These are phyloP conservation scores for Luperina testacea DNA, from an alignment of 2,888 invertebrate species.

Conservation along the genomic window DNA sequence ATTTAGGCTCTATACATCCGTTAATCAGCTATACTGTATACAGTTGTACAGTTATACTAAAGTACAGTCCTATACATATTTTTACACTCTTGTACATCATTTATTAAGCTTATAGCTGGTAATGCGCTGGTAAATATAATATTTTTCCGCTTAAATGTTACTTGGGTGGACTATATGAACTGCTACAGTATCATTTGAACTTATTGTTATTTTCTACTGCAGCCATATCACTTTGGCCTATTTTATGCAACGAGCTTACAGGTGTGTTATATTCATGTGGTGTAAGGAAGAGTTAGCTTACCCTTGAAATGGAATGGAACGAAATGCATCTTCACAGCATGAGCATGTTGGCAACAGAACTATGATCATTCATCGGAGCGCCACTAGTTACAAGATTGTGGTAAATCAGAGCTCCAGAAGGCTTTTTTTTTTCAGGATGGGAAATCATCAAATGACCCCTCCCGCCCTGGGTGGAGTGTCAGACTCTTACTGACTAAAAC, in stretches of 20 bases:
- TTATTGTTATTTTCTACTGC: slow-evolving; percentile 21
- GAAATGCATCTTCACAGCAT: not conserved
- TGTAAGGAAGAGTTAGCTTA: not conserved
- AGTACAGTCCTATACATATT: too few species aligned
- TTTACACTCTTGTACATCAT: too few species aligned
- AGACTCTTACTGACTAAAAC: too few species aligned
- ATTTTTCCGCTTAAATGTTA: too few species aligned
- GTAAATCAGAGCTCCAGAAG: not conserved
- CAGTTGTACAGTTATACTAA: too few species aligned
- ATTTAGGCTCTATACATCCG: too few species aligned
- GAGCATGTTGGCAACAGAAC: not conserved
- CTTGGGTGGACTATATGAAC: not conserved
- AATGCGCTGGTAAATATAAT: too few species aligned
- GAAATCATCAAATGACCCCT: too few species aligned
- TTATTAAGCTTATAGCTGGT: too few species aligned
- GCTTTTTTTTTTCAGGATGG: too few species aligned
- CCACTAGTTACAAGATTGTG: not conserved
- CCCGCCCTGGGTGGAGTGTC: too few species aligned
- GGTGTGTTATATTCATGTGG: not conserved
- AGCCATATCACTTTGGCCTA: slow-evolving; percentile 16
- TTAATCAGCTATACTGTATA: too few species aligned
- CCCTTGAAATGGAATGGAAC: not conserved
- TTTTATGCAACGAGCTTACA: slow-evolving; percentile 2
- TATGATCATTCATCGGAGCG: not conserved
- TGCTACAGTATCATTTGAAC: slow-evolving; percentile 26